Percentiles rank a stretch among this genome's conserved stretches.
Conservation (phyloP, 1,140 invertebrate species). For the Carposina sasakii region DNA sequence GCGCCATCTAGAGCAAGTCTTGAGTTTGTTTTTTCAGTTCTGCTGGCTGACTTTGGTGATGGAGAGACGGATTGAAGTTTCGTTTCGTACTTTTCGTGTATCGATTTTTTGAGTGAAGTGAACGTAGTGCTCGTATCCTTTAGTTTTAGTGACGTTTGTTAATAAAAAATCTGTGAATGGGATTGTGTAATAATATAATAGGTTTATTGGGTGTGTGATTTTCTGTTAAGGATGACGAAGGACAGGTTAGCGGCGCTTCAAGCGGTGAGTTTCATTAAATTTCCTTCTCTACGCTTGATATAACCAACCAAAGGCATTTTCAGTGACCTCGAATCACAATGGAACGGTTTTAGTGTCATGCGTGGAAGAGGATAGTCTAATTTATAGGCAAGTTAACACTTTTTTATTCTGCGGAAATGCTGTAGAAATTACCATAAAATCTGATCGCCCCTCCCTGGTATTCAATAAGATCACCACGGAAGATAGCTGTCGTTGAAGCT, state of each 20-base stretch:
- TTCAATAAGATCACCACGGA: slow-evolving; percentile 41
- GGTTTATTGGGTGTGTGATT: slow-evolving; percentile 75
- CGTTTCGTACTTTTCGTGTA: slow-evolving; percentile 77
- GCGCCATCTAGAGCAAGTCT: slow-evolving; percentile 73
- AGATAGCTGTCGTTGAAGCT: slow-evolving; percentile 54
- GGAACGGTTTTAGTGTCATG: slow-evolving; percentile 43
- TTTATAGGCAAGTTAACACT: slow-evolving; percentile 16
- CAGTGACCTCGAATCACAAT: slow-evolving; percentile 57
- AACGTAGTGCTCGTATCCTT: slow-evolving; percentile 82
- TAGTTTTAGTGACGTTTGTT: slow-evolving; percentile 82
- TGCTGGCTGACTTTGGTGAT: too few relatives aligned
- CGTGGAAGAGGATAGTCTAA: too few relatives aligned
- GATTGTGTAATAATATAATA: slow-evolving; percentile 79
- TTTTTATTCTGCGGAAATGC: too few relatives aligned
- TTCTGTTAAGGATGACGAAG: slow-evolving; percentile 91
- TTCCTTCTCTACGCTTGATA: slow-evolving; percentile 34
- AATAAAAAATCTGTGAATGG: slow-evolving; percentile 84
- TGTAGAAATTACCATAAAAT: too few relatives aligned
- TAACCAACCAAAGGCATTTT: slow-evolving; percentile 52
- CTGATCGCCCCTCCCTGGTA: slow-evolving; percentile 60
- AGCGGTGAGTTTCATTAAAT: slow-evolving; percentile 82
- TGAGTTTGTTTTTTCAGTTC: too few relatives aligned
- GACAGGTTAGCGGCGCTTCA: slow-evolving; percentile 97
- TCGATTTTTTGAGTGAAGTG: slow-evolving; percentile 84
- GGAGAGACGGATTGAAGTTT: slow-evolving; percentile 74